Conservation (phyloP, 2,113 vertebrate species). For the Sardina pilchardus region DNA sequence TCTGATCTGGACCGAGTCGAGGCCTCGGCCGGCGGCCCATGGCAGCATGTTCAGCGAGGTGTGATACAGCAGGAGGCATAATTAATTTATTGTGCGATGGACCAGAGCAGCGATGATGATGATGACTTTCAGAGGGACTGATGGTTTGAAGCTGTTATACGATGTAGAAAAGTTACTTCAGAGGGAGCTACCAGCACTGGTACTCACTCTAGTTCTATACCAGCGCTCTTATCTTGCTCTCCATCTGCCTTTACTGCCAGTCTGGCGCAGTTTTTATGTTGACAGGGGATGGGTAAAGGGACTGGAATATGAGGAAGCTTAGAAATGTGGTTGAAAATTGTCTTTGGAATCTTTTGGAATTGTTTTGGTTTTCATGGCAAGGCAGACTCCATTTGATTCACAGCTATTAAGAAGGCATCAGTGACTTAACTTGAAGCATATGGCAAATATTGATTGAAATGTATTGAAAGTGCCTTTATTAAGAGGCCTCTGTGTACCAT, state of each 20-base stretch:
- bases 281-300: neutral
- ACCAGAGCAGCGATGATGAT: slow-evolving; percentile 26
- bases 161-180: neutral
- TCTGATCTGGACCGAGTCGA: slow-evolving; percentile 50
- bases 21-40: slow-evolving; percentile 58
- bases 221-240: neutral
- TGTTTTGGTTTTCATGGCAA: neutral
- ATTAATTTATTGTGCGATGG: slow-evolving; percentile 54
- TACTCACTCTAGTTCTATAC: neutral
- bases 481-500: neutral
- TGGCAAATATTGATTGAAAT: neutral
- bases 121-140: neutral
- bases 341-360: no score
- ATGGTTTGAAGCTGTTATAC: neutral
- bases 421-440: neutral
- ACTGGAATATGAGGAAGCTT: neutral
- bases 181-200: neutral
- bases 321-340: neutral
- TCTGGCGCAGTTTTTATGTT: neutral
- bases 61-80: slow-evolving; percentile 48
- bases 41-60: slow-evolving; percentile 59
- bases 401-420: neutral
- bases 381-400: neutral
- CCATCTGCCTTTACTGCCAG: neutral
- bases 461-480: neutral